Base-by-base conservation (phyloP, 2,888 invertebrate genomes). In the Adela reaumurella region DNA sequence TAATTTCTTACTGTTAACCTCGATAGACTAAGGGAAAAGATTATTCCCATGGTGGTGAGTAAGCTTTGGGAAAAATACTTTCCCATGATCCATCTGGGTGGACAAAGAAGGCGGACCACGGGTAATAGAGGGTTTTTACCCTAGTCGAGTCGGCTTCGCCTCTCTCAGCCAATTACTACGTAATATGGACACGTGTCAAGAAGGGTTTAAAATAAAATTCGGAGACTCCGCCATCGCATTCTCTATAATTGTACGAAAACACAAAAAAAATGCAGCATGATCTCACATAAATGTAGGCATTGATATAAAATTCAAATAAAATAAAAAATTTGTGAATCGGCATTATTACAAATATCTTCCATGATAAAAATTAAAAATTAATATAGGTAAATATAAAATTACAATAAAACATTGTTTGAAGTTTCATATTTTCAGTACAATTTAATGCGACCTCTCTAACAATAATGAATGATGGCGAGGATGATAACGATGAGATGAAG, bases 381-480 rank as follows among this genome's bases (percentile, higher is more conserved):
- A 45, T 53, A 49, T 47, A 47, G 46, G 19, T 42, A 46, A 43
- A 47, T 24, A 49, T 49, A 35, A 46, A 50, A 47, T 54, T 48
- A 51, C 48, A 19, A 52, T 52, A n/a, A n/a, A 14, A 24, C 41
- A 45, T 18, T 44, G 44, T 49, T 19, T 48, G 29, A 44, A 19
- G 47, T 29, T 58, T 56, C 57, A 64, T 59, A 66, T 65, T 68
- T 72, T 64, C 76, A 70, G 64, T 59, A 62, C 74, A 74, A 73
- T n/a, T 56, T 66, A 77, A 77, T 73, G 72, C 76, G 68, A 77
- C 77, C 78, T 68, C 69, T 74, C 68, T 58, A 71, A 72, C 68
- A 69, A 64, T 60, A 65, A 67, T 59, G 65, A 62, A 64, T 62
- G 61, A 67, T 59, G 58, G 59, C 14, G 35, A 35, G 14, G 35